These are phyloP conservation scores for Brassicogethes aeneus DNA, from an alignment of 2,888 invertebrate species.

Conservation along the genomic window DNA sequence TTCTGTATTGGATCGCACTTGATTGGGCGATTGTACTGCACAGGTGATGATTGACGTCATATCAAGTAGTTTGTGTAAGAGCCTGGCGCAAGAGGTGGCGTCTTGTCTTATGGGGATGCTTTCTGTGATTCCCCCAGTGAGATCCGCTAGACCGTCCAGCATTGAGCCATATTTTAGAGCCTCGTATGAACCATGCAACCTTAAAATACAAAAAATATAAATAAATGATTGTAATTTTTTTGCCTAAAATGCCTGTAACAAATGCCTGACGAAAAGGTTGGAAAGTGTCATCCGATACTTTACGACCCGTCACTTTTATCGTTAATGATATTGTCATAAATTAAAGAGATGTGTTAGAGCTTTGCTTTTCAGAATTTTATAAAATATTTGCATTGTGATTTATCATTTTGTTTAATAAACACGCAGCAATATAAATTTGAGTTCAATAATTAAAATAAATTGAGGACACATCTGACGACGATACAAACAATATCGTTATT, in stretches of 20 bases:
- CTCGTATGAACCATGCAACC: slow-evolving; percentile 87
- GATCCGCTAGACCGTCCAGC: slow-evolving; percentile 77
- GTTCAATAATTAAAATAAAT: no score
- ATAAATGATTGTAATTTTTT: no score
- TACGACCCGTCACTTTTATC: no score
- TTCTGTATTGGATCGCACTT: slow-evolving; percentile 41
- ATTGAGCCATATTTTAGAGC: slow-evolving; percentile 87
- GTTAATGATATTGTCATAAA: neutral
- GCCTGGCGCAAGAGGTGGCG: slow-evolving; percentile 54
- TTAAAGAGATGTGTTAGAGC: no score
- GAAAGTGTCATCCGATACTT: neutral
- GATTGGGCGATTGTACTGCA: slow-evolving; percentile 51
- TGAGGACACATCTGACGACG: no score
- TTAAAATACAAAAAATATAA: slow-evolving; percentile 33
- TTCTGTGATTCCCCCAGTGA: slow-evolving; percentile 85
- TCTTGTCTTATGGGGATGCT: slow-evolving; percentile 65
- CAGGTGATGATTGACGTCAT: slow-evolving; percentile 82
- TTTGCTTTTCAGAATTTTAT: no score
- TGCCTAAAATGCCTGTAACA: no score
- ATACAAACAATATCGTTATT: no score
- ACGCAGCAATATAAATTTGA: no score
- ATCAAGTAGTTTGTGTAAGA: slow-evolving; percentile 61
- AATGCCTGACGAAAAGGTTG: neutral
- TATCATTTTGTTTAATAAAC: no score
- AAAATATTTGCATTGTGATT: no score